Conservation (phyloP, 2,113 vertebrate genomes). For the Poicephalus gulielmi region DNA sequence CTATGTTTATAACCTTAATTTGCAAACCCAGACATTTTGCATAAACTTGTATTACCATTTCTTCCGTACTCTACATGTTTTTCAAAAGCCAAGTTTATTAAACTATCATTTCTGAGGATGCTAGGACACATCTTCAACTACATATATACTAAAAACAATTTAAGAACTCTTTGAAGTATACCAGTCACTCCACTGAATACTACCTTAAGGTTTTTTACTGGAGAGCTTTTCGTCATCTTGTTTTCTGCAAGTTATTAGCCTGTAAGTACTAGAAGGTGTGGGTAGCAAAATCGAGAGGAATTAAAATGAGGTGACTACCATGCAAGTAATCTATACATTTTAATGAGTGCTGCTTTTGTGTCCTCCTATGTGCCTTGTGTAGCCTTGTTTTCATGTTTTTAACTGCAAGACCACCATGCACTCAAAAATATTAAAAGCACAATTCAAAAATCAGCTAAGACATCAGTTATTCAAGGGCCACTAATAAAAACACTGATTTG, state of each 20-base stretch:
- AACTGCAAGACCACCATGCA: not conserved
- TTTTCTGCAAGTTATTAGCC: not conserved
- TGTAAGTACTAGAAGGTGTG: not conserved
- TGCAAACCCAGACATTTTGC: not conserved
- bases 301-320: not conserved
- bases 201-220: not conserved
- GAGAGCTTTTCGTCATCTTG: not conserved
- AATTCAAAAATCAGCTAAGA: not conserved
- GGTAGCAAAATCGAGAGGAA: not conserved
- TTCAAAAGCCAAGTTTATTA: not conserved
- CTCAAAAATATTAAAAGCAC: not conserved
- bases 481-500: not conserved
- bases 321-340: not conserved
- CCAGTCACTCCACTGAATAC: not conserved
- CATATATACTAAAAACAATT: not conserved
- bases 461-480: not conserved
- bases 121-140: not conserved
- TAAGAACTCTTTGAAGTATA: not conserved
- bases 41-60: not conserved
- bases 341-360: not conserved
- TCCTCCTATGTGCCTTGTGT: not conserved
- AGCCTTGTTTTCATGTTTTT: not conserved
- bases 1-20: not conserved
- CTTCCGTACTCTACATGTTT: not conserved
- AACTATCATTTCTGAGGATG: not conserved